Percentiles rank a stretch among this genome's conserved stretches.
Conservation (phyloP, 2,113 vertebrate genomes). For the Malurus cyaneus region DNA sequence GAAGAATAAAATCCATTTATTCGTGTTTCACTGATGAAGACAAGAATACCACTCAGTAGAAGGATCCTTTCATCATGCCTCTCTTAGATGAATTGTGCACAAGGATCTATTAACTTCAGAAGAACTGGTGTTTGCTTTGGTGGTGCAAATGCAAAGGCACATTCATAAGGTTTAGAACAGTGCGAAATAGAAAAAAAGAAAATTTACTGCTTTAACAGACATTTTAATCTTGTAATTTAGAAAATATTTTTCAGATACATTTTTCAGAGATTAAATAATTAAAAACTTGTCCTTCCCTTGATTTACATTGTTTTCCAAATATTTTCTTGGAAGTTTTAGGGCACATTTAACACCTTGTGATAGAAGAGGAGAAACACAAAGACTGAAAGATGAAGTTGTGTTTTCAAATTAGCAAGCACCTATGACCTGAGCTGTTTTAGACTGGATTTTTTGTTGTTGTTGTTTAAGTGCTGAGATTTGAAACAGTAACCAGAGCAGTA, state of each 20-base stretch:
- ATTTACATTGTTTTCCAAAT: not conserved
- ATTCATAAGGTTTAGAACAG: not conserved
- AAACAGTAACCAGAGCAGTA: not conserved
- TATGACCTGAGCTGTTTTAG: not conserved
- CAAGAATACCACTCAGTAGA: not conserved
- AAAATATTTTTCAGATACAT: not conserved
- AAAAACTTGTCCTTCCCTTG: not conserved
- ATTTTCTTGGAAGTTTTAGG: not conserved
- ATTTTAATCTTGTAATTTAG: not conserved
- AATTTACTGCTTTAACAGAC: not conserved
- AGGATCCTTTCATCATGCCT: not conserved
- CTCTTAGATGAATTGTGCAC: not conserved
- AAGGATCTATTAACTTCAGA: not conserved
- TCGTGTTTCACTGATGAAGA: not conserved
- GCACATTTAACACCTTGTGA: not conserved
- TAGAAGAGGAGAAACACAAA: not conserved
- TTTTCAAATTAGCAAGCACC: not conserved
- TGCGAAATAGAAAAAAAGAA: not conserved
- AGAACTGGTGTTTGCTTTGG: not conserved
- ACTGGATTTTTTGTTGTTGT: not conserved
- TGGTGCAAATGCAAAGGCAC: not conserved
- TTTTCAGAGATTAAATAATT: not conserved
- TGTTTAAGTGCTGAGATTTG: not conserved
- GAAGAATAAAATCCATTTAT: not conserved
- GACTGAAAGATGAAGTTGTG: not conserved